Evolutionary conservation across 2,888 invertebrate species (phyloP), one percentile per base, ranked within the genome.

Genomic region (Ectobius pallidus): DNA sequence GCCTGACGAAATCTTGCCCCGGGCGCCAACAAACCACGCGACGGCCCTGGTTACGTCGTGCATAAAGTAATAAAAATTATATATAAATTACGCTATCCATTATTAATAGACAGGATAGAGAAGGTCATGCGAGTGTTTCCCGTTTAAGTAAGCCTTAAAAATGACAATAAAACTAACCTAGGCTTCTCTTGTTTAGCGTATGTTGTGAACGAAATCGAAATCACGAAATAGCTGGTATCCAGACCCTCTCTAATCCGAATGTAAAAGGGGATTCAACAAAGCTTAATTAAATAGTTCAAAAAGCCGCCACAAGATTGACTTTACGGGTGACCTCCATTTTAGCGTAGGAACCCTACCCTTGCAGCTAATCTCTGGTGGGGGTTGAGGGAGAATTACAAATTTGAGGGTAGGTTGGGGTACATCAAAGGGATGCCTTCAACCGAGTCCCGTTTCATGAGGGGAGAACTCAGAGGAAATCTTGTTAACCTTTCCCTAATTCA

Each of bases 281-380:
- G 58, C 30, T 58, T 30, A 58, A 58, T 58, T 58, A 58, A 58
- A 58, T 58, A 30, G 58, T 58, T 58, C 55, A 58, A 58, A 58
- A 58, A 58, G 46, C 58, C 58, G n/a, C 58, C 58, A 58, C 58
- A 58, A 58, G 58, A 58, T 58, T 58, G 58, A 58, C 58, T 58
- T 58, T 30, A 27, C 58, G 58, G 58, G 58, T 58, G 58, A 58
- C 58, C 58, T 58, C 32, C 58, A 30, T 32, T 58, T 30, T 58
- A 58, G n/a, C 58, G 22, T 30, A 30, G 30, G 11, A 52, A 16
- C 27, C 32, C 58, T 11, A 14, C 58, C 58, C n/a, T 58, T 30
- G 25, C 30, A 25, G 58, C 27, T 58, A 58, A 58, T 58, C 58
- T 11, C 27, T 58, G 32, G 30, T 30, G 58, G 9, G 58, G 14